A percentile compares a stretch with the other conserved stretches of the same genome.
These are phyloP conservation scores for Alectura lathami DNA, from an alignment of 2,113 vertebrate species.

Conservation along the genomic window DNA sequence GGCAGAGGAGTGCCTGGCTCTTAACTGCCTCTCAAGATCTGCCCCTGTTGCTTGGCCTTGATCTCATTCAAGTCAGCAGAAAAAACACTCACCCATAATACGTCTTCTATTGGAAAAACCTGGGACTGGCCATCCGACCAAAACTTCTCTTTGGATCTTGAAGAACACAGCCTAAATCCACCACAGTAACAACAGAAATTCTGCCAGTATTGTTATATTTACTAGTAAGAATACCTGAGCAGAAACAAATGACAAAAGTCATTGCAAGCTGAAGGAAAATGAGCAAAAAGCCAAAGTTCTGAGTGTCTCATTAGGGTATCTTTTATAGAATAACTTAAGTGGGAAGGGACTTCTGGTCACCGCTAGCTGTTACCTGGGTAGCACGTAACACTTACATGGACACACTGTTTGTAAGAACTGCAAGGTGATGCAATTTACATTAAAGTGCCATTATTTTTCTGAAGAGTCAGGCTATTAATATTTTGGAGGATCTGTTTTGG, in stretches of 20 bases:
- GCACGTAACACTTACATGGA: accelerated
- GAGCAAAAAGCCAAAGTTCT: not conserved
- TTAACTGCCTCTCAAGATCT: not conserved
- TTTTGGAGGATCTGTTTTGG: not conserved
- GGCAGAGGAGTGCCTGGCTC: not conserved
- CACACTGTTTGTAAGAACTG: not conserved
- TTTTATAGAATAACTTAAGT: not conserved
- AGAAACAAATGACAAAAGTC: not conserved
- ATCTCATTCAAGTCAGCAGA: not conserved
- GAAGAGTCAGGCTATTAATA: not conserved
- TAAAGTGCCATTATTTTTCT: not conserved
- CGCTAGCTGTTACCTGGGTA: not conserved
- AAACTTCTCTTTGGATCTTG: not conserved
- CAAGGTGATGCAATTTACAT: not conserved
- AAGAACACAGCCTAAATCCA: not conserved
- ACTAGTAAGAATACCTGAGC: not conserved
- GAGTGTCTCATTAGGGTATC: not conserved
- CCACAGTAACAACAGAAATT: not conserved
- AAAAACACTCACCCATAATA: not conserved
- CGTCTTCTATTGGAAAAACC: not conserved
- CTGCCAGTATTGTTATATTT: not conserved
- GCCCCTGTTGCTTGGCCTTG: not conserved
- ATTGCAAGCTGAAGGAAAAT: not conserved
- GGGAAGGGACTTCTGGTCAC: not conserved
- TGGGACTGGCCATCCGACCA: not conserved